Evolutionary conservation across 2,888 invertebrate genomes (phyloP).

Genomic region (Acleris literana): DNA sequence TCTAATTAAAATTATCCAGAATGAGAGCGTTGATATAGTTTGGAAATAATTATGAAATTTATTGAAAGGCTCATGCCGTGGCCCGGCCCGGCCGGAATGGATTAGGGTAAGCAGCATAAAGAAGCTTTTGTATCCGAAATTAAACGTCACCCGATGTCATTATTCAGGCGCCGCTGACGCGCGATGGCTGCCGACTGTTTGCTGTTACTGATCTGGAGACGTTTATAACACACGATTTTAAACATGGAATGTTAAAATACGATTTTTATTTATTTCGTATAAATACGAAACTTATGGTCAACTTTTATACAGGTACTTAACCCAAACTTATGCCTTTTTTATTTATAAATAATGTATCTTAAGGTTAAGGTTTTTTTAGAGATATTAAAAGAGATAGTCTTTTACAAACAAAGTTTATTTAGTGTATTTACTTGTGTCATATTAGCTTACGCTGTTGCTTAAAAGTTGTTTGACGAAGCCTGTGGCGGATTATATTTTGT

Average conservation of each 20-base stretch:
- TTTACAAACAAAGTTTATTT: too few relatives aligned
- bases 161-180: slow-evolving; percentile 76
- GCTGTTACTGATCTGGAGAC: slow-evolving; percentile 46
- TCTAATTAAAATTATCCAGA: not conserved
- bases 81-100: slow-evolving; percentile 42
- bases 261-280: too few relatives aligned
- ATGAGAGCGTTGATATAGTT: slow-evolving; percentile 19
- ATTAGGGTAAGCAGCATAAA: slow-evolving; percentile 81
- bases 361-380: too few relatives aligned
- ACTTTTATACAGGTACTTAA: too few relatives aligned
- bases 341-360: too few relatives aligned
- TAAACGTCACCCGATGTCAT: slow-evolving; percentile 80
- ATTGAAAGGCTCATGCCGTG: slow-evolving; percentile 48
- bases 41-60: slow-evolving; percentile 29
- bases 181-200: slow-evolving; percentile 63
- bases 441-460: too few relatives aligned
- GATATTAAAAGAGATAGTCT: too few relatives aligned
- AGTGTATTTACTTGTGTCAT: too few relatives aligned
- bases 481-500: too few relatives aligned
- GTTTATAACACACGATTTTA: slow-evolving; percentile 51
- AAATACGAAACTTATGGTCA: too few relatives aligned
- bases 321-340: too few relatives aligned
- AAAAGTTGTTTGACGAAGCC: too few relatives aligned
- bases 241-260: not conserved
- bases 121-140: slow-evolving; percentile 81